Conservation (phyloP, 2,888 invertebrate genomes). For the Nephrocerus scutellatus region DNA sequence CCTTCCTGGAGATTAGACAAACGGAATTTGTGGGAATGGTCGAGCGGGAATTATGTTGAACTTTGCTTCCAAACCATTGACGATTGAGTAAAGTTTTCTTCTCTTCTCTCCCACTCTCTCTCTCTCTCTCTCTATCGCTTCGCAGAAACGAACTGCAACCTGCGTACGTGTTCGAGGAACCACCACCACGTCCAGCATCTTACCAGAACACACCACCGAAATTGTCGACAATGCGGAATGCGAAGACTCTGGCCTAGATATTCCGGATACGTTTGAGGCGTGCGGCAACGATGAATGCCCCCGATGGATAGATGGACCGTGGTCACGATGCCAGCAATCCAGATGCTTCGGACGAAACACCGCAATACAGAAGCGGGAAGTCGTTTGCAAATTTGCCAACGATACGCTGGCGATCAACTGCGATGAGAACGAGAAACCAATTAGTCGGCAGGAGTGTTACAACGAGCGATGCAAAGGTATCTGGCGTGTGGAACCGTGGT, state of each 20-base stretch:
- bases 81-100: too few relatives aligned
- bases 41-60: too few relatives aligned
- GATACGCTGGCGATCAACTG: constrained; percentile 50
- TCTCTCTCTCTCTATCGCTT: constrained; percentile 5
- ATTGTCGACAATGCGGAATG: constrained; percentile 61
- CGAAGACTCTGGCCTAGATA: constrained; percentile 61
- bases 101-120: too few relatives aligned
- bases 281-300: constrained; percentile 67
- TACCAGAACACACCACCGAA: constrained; percentile 47
- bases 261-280: constrained; percentile 57
- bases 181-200: constrained; percentile 1
- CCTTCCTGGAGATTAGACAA: too few relatives aligned
- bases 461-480: constrained; percentile 78
- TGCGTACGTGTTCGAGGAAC: constrained; percentile 29
- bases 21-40: too few relatives aligned
- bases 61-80: too few relatives aligned
- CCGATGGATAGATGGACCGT: constrained; percentile 62
- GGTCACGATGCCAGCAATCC: constrained; percentile 66
- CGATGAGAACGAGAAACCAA: constrained; percentile 65
- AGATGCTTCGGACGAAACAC: constrained; percentile 70
- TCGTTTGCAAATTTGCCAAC: constrained; percentile 50
- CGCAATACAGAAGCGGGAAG: constrained; percentile 66
- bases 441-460: constrained; percentile 71
- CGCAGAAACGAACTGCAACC: constrained; percentile 38
- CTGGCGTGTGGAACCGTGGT: constrained; percentile 91